A percentile compares a stretch with the other conserved stretches of the same genome.
phyloP scores from a whole-genome alignment of 2,797 vertebrate genomes.

The Sardinella longiceps region DNA sequence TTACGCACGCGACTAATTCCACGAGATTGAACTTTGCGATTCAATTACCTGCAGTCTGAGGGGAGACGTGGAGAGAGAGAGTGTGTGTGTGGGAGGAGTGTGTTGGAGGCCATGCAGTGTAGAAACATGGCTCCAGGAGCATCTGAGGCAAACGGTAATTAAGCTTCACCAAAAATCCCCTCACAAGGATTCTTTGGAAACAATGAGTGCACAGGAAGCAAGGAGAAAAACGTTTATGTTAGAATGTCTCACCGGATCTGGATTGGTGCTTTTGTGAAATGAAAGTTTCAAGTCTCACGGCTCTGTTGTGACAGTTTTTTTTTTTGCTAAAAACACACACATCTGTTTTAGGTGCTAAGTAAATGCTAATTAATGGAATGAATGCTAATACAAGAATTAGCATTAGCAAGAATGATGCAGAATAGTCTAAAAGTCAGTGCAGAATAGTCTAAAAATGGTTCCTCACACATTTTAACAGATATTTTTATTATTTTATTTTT shows the following conservation, averaged over 20 bases:
- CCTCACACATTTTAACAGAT: conserved; percentile 33
- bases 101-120: conserved; percentile 47
- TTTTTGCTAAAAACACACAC: background rate
- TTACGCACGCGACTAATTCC: conserved; percentile 71
- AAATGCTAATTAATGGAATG: conserved; percentile 15
- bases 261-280: too few relatives aligned
- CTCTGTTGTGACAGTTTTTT: too few relatives aligned
- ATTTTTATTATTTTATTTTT: too few relatives aligned
- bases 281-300: too few relatives aligned
- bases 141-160: conserved; percentile 55
- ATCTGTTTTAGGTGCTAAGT: background rate
- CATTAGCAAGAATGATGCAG: conserved; percentile 34
- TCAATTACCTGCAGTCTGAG: conserved; percentile 70
- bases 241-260: background rate
- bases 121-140: conserved; percentile 38
- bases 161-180: conserved; percentile 54
- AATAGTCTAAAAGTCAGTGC: conserved; percentile 31
- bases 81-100: conserved; percentile 58
- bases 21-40: conserved; percentile 67
- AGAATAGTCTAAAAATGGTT: conserved; percentile 26
- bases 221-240: conserved; percentile 37
- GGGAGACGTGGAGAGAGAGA: conserved; percentile 59
- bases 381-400: conserved; percentile 35
- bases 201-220: conserved; percentile 30
- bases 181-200: conserved; percentile 35